phyloP scores from a whole-genome alignment of 2,113 vertebrate species.

The rabbit (Oryctolagus cuniculus) region mOryCun1.1 NC_091434.1:34379001-34379500 shows the following conservation, averaged over 20 bases:
- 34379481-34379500: conserved; percentile 1
- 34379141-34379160: neutral
- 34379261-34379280: conserved; percentile 2
- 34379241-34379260: conserved; percentile 51
- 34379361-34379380: conserved; percentile 44
- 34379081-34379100: neutral
- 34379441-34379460: conserved; percentile 41
- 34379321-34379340: conserved; percentile 30
- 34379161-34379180: neutral
- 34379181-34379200: neutral
- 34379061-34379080: neutral
- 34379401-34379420: conserved; percentile 65
- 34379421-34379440: conserved; percentile 38
- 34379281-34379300: neutral
- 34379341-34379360: conserved; percentile 28
- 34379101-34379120: neutral
- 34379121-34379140: neutral
- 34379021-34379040: neutral
- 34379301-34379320: conserved; percentile 20
- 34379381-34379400: neutral
- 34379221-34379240: conserved; percentile 50
- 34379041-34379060: neutral
- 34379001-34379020: neutral
- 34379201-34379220: conserved; percentile 35
- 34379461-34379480: conserved; percentile 25